Base-by-base conservation (phyloP, 2,888 invertebrate genomes). In the Podabrus alpinus region DNA sequence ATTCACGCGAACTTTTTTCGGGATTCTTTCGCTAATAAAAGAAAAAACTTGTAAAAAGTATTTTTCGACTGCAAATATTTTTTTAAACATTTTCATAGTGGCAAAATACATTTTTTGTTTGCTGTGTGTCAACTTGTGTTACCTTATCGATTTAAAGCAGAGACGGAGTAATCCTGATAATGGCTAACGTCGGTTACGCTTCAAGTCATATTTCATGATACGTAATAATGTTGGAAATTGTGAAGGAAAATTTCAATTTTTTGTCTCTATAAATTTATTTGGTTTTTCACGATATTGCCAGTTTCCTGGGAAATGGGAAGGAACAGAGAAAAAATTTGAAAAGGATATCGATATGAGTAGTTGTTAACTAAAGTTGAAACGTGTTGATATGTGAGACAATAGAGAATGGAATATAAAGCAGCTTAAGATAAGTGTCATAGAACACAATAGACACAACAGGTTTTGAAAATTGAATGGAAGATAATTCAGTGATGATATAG, bases 101-200 rank as follows among this genome's bases (percentile, higher is more conserved):
- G 11, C 3, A 45, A 45, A 45, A 45, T 45, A 45, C 4, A 45
- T 45, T 45, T 45, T 45, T 45, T 45, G 45, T n/a, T 45, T n/a
- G 45, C 45, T 45, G n/a, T 45, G n/a, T 45, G 45, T 45, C 45
- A 45, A 45, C 45, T 45, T 45, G n/a, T 13, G 45, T n/a, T 45
- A 45, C 45, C 45, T 45, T 64, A 64, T 64, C 21, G 62, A 64
- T 64, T 64, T 64, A 21, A 64, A 13, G 13, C 17, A 64, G 62
- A 64, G 62, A 64, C 19, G 21, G 59, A 19, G 64, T 71, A 71
- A 71, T 71, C 70, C 70, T 66, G 70, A 71, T 62, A 64, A 71
- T 71, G 45, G 62, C 19, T 19, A 64, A 64, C 62, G 21, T 17
- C 62, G 62, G 62, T 21, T 64, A 64, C 62, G 16, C 21, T 64